These are phyloP conservation scores for Lethocerus indicus DNA, from an alignment of 1,140 invertebrate species.

Conservation along the genomic window DNA sequence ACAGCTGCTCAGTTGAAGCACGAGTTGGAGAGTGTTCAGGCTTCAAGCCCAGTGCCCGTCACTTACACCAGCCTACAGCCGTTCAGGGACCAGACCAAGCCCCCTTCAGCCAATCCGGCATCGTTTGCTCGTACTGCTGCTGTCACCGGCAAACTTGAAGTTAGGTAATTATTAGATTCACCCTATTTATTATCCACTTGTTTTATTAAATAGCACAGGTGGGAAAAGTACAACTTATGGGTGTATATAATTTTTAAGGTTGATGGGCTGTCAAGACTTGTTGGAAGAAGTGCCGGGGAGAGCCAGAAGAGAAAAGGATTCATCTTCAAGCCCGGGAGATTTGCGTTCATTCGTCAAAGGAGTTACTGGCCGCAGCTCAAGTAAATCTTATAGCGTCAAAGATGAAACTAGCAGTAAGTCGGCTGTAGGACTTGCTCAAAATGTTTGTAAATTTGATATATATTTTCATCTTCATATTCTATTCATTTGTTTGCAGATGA, in stretches of 20 bases:
- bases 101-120: slow-evolving; percentile 25
- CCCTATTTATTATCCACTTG: not conserved
- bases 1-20: slow-evolving; percentile 51
- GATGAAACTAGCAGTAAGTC: slow-evolving; percentile 84
- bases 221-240: not conserved
- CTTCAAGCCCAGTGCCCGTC: slow-evolving; percentile 46
- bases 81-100: slow-evolving; percentile 42
- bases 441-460: not conserved
- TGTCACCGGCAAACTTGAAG: slow-evolving; percentile 60
- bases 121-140: slow-evolving; percentile 52
- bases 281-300: slow-evolving; percentile 90
- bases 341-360: slow-evolving; percentile 85
- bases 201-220: not conserved
- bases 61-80: slow-evolving; percentile 59
- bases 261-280: slow-evolving; percentile 95
- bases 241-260: slow-evolving; percentile 24
- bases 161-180: slow-evolving; percentile 30
- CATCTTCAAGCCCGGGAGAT: slow-evolving; percentile 66
- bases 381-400: slow-evolving; percentile 91
- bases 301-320: slow-evolving; percentile 59
- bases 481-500: slow-evolving; percentile 44
- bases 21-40: slow-evolving; percentile 51
- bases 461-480: not conserved
- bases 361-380: slow-evolving; percentile 69
- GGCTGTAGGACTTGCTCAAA: no score